Base-by-base conservation (phyloP, 2,888 invertebrate genomes). In the Colostygia pectinataria region DNA sequence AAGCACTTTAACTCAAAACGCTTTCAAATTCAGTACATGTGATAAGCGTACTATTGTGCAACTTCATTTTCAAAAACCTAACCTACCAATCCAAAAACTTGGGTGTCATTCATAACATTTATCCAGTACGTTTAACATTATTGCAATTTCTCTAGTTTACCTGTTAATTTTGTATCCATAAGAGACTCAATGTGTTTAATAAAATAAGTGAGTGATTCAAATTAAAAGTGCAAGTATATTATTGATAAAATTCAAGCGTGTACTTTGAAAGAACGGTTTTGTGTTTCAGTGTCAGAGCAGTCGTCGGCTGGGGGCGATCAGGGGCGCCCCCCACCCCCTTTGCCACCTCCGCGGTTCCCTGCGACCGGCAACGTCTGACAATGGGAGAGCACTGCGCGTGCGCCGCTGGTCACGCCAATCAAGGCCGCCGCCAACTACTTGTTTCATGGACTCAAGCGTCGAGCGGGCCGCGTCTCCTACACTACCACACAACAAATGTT, bases 341-440 rank as follows among this genome's bases (percentile, higher is more conserved):
- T 95, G 89, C 95, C 94, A 66, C 95, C 95, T 66, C 94, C 94
- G 80, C 92, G 94, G 77, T 95, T 94, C 91, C 94, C 94, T 77
- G 93, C 93, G 91, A 93, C 94, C 67, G 89, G 90, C 84, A 87
- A 89, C 91, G 95, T 95, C 92, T 95, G 95, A 95, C 95, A 93
- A 93, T 93, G 94, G 95, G 93, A 93, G 79, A 74, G 69, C 72
- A 80, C 86, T 76, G 89, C 92, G 77, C 92, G 91, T 80, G 92
- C 91, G 74, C 92, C 92, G 41, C 90, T 93, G 61, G 90, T 92
- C 74, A 92, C 91, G 66, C 90, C 90, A 50, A 72, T 90, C 77
- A 93, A 93, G 86, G 94, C 93, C 74, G 94, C 94, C 85, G 93
- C 93, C 79, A 91, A 83, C 75, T 93, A 92, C 83, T 91, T 94